Conservation (phyloP, 2,113 vertebrate genomes). For the Plectropomus leopardus region DNA sequence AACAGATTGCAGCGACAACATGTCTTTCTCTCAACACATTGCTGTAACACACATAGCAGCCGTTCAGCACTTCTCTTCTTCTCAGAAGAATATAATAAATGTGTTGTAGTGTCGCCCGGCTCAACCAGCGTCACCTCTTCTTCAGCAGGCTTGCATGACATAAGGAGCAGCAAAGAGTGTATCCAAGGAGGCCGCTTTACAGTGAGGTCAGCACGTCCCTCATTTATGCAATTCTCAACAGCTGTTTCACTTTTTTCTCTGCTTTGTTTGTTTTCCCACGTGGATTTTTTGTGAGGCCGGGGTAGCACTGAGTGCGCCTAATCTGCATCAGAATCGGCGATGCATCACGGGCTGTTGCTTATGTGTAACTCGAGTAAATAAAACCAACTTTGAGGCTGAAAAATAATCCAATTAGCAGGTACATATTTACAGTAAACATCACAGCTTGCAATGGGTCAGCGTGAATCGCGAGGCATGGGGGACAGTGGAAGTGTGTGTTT, state of each 20-base stretch:
- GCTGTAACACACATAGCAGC: conserved; percentile 32
- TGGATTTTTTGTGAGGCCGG: conserved; percentile 7
- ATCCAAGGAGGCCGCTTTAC: conserved; percentile 16
- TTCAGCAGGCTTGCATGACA: conserved; percentile 29
- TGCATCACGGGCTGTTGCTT: conserved; percentile 13
- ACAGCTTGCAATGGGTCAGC: conserved; percentile 6
- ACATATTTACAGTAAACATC: conserved; percentile 56
- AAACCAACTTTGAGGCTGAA: conserved; percentile 5
- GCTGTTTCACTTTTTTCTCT: conserved; percentile 23
- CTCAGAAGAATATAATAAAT: conserved; percentile 10
- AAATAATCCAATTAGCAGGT: conserved; percentile 58
- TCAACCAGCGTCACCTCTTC: conserved; percentile 8
- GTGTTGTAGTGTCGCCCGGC: background rate
- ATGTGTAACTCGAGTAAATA: conserved; percentile 1
- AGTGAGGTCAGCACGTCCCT: conserved; percentile 26
- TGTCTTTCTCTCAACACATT: conserved; percentile 30
- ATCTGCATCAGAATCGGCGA: conserved; percentile 43
- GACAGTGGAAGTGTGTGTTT: conserved; percentile 17
- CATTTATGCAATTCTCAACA: conserved; percentile 17
- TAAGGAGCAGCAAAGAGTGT: conserved; percentile 8
- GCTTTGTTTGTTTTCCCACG: conserved; percentile 35
- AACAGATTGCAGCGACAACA: conserved; percentile 51
- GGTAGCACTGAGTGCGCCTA: background rate
- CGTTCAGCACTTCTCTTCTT: background rate
- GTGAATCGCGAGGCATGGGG: background rate